Conservation (phyloP, 2,113 vertebrate species). For the Actenoides lindsayi region DNA sequence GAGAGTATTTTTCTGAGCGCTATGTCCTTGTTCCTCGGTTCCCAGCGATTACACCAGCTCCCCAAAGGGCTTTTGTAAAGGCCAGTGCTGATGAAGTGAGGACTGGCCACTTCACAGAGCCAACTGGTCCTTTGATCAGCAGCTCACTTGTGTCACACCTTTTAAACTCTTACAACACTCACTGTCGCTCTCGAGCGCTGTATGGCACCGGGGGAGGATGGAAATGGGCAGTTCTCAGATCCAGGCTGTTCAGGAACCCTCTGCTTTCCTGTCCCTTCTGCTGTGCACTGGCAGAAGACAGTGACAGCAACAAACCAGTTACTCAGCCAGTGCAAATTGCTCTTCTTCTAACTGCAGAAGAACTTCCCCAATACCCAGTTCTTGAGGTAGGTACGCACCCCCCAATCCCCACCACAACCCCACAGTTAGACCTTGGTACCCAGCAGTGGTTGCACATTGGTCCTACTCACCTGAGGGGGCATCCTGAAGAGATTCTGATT, state of each 20-base stretch:
- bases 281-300: not conserved
- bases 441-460: no score
- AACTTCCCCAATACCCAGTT: not conserved
- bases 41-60: not conserved
- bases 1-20: not conserved
- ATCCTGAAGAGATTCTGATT: constrained; percentile 67
- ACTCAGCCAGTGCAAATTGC: not conserved
- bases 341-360: not conserved
- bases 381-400: not conserved
- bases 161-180: not conserved
- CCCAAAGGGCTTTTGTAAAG: not conserved
- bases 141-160: not conserved
- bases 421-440: not conserved
- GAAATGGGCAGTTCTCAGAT: not conserved
- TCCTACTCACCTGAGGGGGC: constrained; percentile 72
- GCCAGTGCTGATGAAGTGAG: not conserved
- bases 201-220: not conserved
- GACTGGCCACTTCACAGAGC: not conserved
- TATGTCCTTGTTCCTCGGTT: not conserved
- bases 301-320: not conserved
- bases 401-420: not conserved
- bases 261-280: not conserved
- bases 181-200: not conserved
- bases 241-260: not conserved
- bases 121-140: not conserved